Base-by-base conservation (phyloP, 2,797 vertebrate species). In the Sebastolobus alascanus region DNA sequence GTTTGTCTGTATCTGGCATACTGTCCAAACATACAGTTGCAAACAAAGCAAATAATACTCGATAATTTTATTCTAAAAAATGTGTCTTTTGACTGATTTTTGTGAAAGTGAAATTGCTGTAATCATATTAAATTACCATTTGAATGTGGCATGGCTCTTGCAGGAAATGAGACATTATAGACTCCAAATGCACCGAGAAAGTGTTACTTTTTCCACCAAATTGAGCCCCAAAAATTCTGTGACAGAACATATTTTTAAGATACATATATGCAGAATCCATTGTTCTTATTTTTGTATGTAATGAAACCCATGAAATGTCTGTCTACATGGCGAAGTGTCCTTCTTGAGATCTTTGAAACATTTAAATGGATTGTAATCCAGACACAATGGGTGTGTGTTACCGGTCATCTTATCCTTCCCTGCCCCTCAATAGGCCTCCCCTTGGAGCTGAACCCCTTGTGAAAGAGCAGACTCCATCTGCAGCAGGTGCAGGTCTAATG, bases 401-500 rank as follows among this genome's bases (percentile, higher is more conserved):
- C 93, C 91, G 91, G 89, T 90, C 93, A 84, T 43, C 74, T 88
- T 93, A 93, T 85, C 85, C 91, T 95, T 95, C 77, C 52, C 75
- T 75, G 90, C 95, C 89, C 92, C 95, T 96, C 82, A 91, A 92
- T 93, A 83, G 80, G 85, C 90, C 86, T 88, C 88, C 90, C 87
- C 83, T 80, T 10, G 77, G 89, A 76, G 84, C 83, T 74, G 86
- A 95, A 93, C 89, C 95, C 92, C 95, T 93, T 92, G 84, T 93
- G 92, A 97, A 96, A 97, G 95, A 95, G 90, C 92, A 90, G 92
- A 80, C 86, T 94, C 95, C 87, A 92, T 96, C 94, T 97, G 94
- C 96, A 96, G 96, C 97, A 97, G 97, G 96, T 96, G 94, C 95
- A 91, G 92, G 95, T 96, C 96, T 97, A 98, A 98, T 96, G 97